A percentile compares a stretch with the other conserved stretches of the same genome.
Conservation (phyloP, 2,888 invertebrate species). For the Eubasilissa splendida region DNA sequence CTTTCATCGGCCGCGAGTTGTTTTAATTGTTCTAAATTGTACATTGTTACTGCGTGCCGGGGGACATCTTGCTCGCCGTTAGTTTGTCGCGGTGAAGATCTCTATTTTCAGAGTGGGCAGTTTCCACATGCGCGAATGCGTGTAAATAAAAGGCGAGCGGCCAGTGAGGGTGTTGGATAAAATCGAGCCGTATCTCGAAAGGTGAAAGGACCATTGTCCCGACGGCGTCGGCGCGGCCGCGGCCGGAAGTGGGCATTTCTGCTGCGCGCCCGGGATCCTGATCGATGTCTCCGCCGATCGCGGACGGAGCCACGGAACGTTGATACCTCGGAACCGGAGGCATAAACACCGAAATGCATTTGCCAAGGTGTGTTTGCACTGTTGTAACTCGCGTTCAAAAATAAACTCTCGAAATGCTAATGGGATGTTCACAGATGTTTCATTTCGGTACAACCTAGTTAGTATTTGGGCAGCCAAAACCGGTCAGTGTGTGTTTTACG, state of each 20-base stretch:
- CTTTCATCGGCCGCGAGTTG: too few relatives aligned
- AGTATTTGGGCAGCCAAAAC: not conserved
- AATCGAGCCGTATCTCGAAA: not conserved
- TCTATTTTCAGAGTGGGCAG: conserved; percentile 29
- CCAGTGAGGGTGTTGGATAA: not conserved
- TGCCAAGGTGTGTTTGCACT: conserved; percentile 21
- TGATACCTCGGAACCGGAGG: not conserved
- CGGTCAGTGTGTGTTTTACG: not conserved
- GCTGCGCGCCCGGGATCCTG: not conserved
- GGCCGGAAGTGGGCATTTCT: not conserved
- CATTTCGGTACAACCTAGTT: conserved; percentile 2
- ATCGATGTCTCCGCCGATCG: not conserved
- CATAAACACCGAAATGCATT: conserved; percentile 32
- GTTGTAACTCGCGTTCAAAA: conserved; percentile 37
- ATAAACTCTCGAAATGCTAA: conserved; percentile 32
- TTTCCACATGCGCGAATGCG: conserved; percentile 28
- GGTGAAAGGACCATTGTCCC: not conserved
- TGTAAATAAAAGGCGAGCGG: not conserved
- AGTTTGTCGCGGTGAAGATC: not conserved
- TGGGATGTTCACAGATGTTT: conserved; percentile 33
- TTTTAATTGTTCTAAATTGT: too few relatives aligned
- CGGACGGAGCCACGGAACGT: too few relatives aligned
- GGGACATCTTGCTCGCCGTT: not conserved
- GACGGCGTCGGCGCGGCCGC: not conserved
- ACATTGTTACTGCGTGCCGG: not conserved